Evolutionary conservation across 2,113 vertebrate species (phyloP), one percentile per base, ranked within the genome.

Genomic region (Macrotis lagotis): DNA sequence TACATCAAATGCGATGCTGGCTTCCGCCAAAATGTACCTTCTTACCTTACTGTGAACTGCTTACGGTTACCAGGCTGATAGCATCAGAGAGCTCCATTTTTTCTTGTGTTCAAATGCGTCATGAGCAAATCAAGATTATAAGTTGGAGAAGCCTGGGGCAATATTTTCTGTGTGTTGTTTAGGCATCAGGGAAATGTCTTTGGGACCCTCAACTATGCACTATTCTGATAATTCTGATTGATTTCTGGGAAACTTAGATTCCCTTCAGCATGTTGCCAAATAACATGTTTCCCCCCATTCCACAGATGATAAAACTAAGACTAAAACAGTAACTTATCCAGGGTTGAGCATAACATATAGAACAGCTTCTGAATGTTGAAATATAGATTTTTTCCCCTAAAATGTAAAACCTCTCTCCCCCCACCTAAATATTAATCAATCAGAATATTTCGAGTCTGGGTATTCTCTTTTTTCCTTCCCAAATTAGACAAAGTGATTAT

Each of bases 1-100:
- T 96, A 98, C 98, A 98, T 98, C 98, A 98, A 98, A 98, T 96
- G 55, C 97, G 93, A 53, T 0, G 0, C 37, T 93, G 93, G 97
- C 98, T 98, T 98, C 98, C 98, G 98, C 97, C 97, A 96, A 94
- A 98, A 98, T 97, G 97, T 95, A 98, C 98, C 98, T 98, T 97
- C 97, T 97, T 98, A 95, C 96, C 97, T 97, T 95, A 90, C 50
- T 94, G 88, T 0, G 95, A 37, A 93, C 96, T 97, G 98, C 88
- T 96, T 31, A n/a, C 50, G 95, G 91, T 92, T 97, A 95, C 92
- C 96, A 92, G 52, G 51, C 97, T 94, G 98, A 98, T 98, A 98
- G 31, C 94, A 98, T 98, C 98, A 96, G 96, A 95, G 91, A 96
- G 94, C 94, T 92, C 52, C 89, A 31, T 95, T 96, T 92, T 16